These are phyloP conservation scores for Drosophila acutilabella DNA, from an alignment of 2,888 invertebrate genomes.

Conservation along the genomic window DNA sequence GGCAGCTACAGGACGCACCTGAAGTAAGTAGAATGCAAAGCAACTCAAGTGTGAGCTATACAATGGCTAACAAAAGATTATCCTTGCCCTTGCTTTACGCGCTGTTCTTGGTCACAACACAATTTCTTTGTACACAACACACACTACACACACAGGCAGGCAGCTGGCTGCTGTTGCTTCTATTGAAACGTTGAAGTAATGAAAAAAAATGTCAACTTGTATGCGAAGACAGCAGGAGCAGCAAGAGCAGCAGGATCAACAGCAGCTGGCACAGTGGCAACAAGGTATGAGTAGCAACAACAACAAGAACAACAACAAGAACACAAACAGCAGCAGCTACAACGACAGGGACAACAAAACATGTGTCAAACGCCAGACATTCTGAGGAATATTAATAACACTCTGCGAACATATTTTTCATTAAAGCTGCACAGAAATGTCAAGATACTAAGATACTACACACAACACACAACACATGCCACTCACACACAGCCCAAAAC, in stretches of 20 bases:
- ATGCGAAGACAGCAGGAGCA: conserved; percentile 40
- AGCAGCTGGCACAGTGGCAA: conserved; percentile 20
- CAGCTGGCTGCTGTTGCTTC: conserved; percentile 53
- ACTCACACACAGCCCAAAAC: conserved; percentile 3
- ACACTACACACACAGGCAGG: conserved; percentile 13
- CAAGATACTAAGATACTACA: conserved; percentile 48
- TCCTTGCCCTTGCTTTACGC: conserved; percentile 73
- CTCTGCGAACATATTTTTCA: conserved; percentile 78
- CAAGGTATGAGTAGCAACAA: conserved; percentile 17
- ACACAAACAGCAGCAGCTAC: conserved; percentile 35
- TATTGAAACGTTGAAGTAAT: conserved; percentile 79
- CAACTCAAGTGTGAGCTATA: conserved; percentile 52
- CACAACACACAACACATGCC: conserved; percentile 32
- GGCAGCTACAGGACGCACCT: conserved; percentile 46
- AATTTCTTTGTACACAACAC: conserved; percentile 44
- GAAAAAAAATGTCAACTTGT: conserved; percentile 78
- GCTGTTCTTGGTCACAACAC: conserved; percentile 56
- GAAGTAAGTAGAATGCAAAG: conserved; percentile 37
- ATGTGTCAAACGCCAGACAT: conserved; percentile 80
- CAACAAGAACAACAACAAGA: conserved; percentile 23
- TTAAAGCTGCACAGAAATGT: conserved; percentile 73
- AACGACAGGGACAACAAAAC: conserved; percentile 73
- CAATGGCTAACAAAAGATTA: conserved; percentile 77
- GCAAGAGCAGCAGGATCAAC: conserved; percentile 28
- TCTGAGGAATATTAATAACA: conserved; percentile 80